Evolutionary conservation across 1,140 invertebrate genomes (phyloP), one percentile per base, ranked within the genome.

Genomic region (Colletes gigas): DNA sequence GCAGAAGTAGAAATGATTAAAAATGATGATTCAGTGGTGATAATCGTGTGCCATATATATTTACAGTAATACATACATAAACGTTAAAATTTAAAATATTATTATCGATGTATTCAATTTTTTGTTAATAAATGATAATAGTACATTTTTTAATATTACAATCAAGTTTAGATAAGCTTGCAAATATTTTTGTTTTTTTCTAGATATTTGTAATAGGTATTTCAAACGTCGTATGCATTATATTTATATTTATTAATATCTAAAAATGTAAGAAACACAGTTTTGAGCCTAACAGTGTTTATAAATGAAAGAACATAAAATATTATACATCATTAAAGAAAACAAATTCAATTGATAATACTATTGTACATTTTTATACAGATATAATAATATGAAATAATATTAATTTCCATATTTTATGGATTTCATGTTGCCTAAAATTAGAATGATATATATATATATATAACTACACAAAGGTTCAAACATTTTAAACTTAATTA

Each of bases 11-110:
- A 47, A 9, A 47, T 47, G 21, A 7, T 39, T 55, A 8, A 52
- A 30, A 30, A 30, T 30, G 30, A 9, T 60, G 52, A 78, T 30
- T 50, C 19, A 77, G 70, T 41, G n/a, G 59, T 79, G 97, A 70
- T 69, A 78, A 77, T 14, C 4, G 50, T 52, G 6, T 30, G 19
- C 14, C 17, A 41, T 65, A 65, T 44, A 65, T 41, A 9, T 14
- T 30, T 30, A 30, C 30, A 30, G 30, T 30, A 30, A 30, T 30
- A 30, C 30, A 2, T 30, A 30, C 30, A 30, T 30, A 30, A 30
- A 30, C 30, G 30, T 30, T 30, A 30, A 30, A 30, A 30, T 30
- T 30, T 30, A 30, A 41, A 41, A 44, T n/a, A 63, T 5, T 63
- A 15, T 41, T 44, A 63, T 41, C 5, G n/a, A 14, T 63, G 15